Evolutionary conservation across 1,140 invertebrate genomes (phyloP).

Genomic region (Microplitis demolitor): DNA sequence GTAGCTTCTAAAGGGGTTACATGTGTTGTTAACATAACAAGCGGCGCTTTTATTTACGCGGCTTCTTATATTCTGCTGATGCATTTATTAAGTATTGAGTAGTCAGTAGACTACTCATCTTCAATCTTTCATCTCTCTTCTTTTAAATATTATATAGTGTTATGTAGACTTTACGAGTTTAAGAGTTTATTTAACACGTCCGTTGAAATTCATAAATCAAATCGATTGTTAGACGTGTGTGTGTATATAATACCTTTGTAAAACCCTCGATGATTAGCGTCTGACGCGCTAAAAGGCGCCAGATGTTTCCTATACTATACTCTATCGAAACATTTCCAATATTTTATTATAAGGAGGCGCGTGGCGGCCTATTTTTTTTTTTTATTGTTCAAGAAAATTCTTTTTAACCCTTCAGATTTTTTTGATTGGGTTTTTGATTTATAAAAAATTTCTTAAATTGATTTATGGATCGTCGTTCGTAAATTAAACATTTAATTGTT

Average conservation of each 20-base stretch:
- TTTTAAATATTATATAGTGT: too few species aligned
- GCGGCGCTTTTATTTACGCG: not conserved
- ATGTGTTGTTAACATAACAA: not conserved
- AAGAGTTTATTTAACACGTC: constrained; percentile 4
- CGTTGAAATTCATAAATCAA: constrained; percentile 33
- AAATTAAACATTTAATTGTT: too few species aligned
- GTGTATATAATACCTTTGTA: constrained; percentile 32
- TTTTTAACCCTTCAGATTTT: too few species aligned
- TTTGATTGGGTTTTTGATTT: too few species aligned
- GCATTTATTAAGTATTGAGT: not conserved
- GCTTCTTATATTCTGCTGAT: not conserved
- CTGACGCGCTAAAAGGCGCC: constrained; percentile 41
- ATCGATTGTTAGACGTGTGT: constrained; percentile 29
- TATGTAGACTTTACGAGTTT: not conserved
- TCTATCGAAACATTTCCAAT: too few species aligned
- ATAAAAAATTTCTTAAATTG: too few species aligned
- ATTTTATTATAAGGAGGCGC: too few species aligned
- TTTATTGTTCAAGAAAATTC: too few species aligned
- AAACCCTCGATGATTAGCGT: constrained; percentile 42
- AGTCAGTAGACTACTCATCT: not conserved
- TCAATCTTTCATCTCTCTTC: not conserved
- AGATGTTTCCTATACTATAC: constrained; percentile 38
- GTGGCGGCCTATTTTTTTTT: too few species aligned
- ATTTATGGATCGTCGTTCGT: too few species aligned
- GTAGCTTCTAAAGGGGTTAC: not conserved